Evolutionary conservation across 2,113 vertebrate genomes (phyloP), one percentile per base, ranked within the genome.

Genomic region (Progne subis): DNA sequence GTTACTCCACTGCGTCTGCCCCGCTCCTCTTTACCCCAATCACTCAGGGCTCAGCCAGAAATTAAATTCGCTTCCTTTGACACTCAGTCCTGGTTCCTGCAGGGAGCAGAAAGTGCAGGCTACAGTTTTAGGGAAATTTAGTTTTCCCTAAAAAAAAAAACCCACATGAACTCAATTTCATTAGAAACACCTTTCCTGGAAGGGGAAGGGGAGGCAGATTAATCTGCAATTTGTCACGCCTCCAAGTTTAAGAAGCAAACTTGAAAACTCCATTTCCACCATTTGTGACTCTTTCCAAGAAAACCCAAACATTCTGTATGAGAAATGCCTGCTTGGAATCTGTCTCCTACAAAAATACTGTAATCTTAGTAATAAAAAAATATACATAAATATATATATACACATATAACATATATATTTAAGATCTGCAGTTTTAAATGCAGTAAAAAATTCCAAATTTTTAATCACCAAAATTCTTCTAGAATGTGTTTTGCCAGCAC

Each of bases 161-260:
- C 46, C 46, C 46, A 43, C 56, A 57, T 28, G 50, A 47, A 63
- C 64, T 81, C 63, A 47, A 28, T 82, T 92, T 90, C 94, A 96
- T 84, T 95, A 81, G 59, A 86, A 95, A 85, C 88, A 81, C 60
- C 61, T 85, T 87, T 93, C 59, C 72, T 88, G 84, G 56, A 86
- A 92, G 3, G 88, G 84, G 56, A 86, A 92, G 3, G 88, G 69
- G 86, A 96, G 69, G 32, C 82, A 94, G 65, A 87, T 78, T 82
- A 92, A 56, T 28, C 47, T 59, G 67, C 65, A 39, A 68, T 79
- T 78, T 82, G 55, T 82, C 86, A 82, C 0, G 20, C 76, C 39
- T 82, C 52, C 55, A 39, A 68, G 46, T 31, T 39, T 18, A 55
- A 93, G 41, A 50, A 77, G 46, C 18, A 90, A 91, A 88, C 57